These are phyloP conservation scores for Malthinus flaveolus DNA, from an alignment of 2,888 invertebrate species.

Conservation along the genomic window DNA sequence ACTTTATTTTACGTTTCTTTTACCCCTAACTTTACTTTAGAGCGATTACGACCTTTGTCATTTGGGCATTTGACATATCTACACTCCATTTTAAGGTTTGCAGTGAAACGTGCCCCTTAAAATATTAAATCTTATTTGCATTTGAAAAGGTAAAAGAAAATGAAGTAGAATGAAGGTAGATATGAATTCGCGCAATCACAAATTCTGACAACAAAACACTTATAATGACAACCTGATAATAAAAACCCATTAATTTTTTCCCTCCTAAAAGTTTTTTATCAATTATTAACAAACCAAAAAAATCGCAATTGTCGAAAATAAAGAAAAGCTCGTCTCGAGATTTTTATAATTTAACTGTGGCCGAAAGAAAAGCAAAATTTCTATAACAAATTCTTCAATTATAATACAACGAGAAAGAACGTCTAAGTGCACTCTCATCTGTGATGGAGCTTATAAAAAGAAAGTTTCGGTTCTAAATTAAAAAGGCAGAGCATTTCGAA, in stretches of 20 bases:
- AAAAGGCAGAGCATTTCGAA: background rate
- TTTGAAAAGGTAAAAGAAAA: conserved; percentile 26
- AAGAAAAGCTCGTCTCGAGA: background rate
- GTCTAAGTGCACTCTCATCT: conserved; percentile 18
- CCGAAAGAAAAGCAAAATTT: conserved; percentile 18
- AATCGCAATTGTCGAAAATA: background rate
- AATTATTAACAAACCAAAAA: background rate
- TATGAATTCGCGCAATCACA: conserved; percentile 24
- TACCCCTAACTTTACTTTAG: conserved; percentile 9
- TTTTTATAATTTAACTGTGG: background rate
- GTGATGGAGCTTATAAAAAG: conserved; percentile 6
- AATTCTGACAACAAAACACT: conserved; percentile 9
- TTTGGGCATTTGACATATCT: conserved; percentile 12
- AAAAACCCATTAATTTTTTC: conserved; percentile 9
- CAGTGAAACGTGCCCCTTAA: conserved; percentile 9
- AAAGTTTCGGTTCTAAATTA: conserved; percentile 2
- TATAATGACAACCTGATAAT: conserved; percentile 18
- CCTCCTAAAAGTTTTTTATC: background rate
- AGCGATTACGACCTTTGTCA: conserved; percentile 11
- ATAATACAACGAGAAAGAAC: conserved; percentile 24
- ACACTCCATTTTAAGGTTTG: conserved; percentile 14
- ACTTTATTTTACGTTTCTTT: conserved; percentile 12
- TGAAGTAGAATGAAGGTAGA: conserved; percentile 20
- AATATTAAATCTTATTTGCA: conserved; percentile 24
- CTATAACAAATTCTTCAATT: conserved; percentile 27